Conservation (phyloP, 2,888 invertebrate genomes). For the Pandemis cinnamomeana region DNA sequence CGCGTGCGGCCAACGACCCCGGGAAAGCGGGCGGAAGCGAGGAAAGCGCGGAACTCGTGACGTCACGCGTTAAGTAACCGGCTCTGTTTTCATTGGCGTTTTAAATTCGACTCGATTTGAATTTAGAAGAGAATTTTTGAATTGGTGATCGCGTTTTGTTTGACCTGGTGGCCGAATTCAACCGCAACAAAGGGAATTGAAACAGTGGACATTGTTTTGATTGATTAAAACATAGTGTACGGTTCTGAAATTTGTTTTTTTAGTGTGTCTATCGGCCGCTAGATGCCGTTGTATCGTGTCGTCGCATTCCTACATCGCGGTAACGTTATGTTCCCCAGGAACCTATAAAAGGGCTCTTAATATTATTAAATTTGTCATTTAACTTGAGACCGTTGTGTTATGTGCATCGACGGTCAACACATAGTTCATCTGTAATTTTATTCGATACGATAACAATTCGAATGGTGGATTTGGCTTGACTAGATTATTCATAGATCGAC, state of each 20-base stretch:
- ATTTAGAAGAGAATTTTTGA: not conserved
- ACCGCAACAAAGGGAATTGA: not conserved
- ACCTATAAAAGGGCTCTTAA: no score
- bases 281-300: no score
- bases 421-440: not conserved
- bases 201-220: not conserved
- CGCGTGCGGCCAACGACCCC: constrained; percentile 57
- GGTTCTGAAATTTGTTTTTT: no score
- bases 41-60: constrained; percentile 64
- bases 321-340: no score
- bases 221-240: not conserved
- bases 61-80: constrained; percentile 63
- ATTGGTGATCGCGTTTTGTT: not conserved
- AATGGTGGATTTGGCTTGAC: no score
- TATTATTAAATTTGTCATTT: no score
- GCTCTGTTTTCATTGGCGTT: constrained; percentile 14
- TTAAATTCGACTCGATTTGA: not conserved
- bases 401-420: no score
- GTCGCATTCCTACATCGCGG: no score
- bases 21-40: constrained; percentile 71
- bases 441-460: no score
- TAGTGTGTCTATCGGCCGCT: no score
- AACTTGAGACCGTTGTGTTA: no score
- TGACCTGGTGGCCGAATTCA: constrained; percentile 3
- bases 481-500: no score